Evolutionary conservation across 2,888 invertebrate species (phyloP).

Genomic region (Octonoba sinensis): DNA sequence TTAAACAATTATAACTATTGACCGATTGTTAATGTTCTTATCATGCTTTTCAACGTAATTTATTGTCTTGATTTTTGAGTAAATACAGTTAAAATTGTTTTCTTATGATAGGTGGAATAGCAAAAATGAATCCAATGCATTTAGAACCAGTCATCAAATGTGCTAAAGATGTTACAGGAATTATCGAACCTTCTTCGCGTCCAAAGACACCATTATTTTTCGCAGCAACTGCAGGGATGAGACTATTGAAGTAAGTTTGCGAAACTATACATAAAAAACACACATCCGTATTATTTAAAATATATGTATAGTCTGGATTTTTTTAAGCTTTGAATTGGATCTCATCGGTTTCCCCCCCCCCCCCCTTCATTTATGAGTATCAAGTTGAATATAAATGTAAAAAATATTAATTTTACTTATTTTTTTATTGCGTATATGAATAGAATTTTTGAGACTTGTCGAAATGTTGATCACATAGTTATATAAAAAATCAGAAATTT

Average conservation of each 20-base stretch:
- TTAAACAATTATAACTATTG: too few relatives aligned
- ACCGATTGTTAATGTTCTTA: too few relatives aligned
- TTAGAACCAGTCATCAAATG: conserved; percentile 44
- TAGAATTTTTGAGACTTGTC: too few relatives aligned
- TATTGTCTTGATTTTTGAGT: not conserved
- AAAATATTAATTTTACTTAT: too few relatives aligned
- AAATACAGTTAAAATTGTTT: not conserved
- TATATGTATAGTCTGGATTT: not conserved
- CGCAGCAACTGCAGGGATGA: conserved; percentile 75
- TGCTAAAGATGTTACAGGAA: conserved; percentile 34
- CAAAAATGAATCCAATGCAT: conserved; percentile 55
- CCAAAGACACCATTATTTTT: conserved; percentile 71
- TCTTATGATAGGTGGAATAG: conserved; percentile 40
- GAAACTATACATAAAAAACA: not conserved
- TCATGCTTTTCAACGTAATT: not conserved
- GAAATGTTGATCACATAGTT: too few relatives aligned
- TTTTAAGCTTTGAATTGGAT: not conserved
- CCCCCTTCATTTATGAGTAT: too few relatives aligned
- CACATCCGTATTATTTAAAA: not conserved
- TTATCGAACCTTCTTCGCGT: conserved; percentile 3
- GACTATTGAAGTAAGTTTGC: conserved; percentile 71
- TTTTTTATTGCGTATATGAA: too few relatives aligned
- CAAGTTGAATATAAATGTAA: too few relatives aligned
- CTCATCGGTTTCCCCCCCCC: too few relatives aligned
- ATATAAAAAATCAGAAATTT: too few relatives aligned